A percentile compares a stretch with the other conserved stretches of the same genome.
Conservation (phyloP, 2,888 invertebrate genomes). For the Pyrocoelia pectoralis region DNA sequence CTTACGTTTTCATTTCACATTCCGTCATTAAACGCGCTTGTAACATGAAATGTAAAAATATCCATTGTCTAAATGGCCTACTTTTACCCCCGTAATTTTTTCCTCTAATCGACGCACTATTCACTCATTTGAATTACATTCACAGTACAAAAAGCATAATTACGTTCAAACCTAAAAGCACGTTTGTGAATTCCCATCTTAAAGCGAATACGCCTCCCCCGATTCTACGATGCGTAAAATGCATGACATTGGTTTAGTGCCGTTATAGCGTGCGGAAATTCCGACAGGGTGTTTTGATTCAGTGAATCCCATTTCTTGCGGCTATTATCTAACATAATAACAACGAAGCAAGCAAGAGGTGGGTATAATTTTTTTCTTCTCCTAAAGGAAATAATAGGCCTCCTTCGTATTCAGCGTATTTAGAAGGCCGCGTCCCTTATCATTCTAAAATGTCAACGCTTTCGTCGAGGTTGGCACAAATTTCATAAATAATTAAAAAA, state of each 20-base stretch:
- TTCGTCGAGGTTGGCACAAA: too few relatives aligned
- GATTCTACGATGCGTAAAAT: constrained; percentile 54
- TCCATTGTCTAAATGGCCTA: background rate
- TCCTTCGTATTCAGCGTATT: background rate
- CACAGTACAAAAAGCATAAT: constrained; percentile 2
- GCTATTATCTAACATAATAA: constrained; percentile 51
- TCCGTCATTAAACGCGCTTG: too few relatives aligned
- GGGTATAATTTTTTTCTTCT: constrained; percentile 11
- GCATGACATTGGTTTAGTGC: constrained; percentile 52
- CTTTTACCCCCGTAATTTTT: background rate
- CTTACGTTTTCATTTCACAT: too few relatives aligned
- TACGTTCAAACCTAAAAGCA: background rate
- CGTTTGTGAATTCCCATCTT: constrained; percentile 11
- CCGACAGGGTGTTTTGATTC: constrained; percentile 50
- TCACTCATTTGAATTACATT: background rate
- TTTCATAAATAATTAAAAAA: background rate
- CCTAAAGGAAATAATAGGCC: constrained; percentile 15
- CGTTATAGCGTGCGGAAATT: constrained; percentile 49
- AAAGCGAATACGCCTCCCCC: constrained; percentile 46
- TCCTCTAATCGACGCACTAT: background rate
- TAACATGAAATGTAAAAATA: too few relatives aligned
- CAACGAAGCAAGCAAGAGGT: background rate
- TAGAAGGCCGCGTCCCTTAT: background rate
- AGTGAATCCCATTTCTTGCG: constrained; percentile 47
- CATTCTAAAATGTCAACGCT: background rate